Evolutionary conservation across 2,888 invertebrate species (phyloP), one percentile per base, ranked within the genome.

Genomic region (Phaonia tiefii): DNA sequence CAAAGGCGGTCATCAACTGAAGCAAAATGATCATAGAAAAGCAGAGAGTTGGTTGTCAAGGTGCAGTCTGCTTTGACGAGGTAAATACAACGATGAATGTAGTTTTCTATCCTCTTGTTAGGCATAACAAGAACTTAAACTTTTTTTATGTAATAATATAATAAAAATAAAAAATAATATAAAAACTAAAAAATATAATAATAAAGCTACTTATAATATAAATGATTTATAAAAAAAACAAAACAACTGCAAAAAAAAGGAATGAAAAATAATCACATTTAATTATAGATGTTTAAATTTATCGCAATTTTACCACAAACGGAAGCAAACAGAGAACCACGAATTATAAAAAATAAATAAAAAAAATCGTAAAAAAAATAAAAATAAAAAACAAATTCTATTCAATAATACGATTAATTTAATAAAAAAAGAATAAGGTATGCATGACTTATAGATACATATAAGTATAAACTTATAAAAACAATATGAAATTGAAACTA

Each of bases 31-130:
- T 90, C 95, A 94, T 88, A 94, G 93, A 91, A 96, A 96, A 92
- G 94, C 96, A 83, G 93, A 95, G 85, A 95, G 95, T 90, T 97
- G 97, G 96, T 92, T 96, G 89, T 94, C 96, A 72, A 94, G 96
- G 91, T 97, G 97, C 93, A 93, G 94, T 91, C 91, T 97, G 92
- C 96, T 97, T 93, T 97, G 96, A 97, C 96, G 94, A 89, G 90
- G 90, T 88, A 88, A 87, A 84, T 85, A 85, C 84, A 69, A 83
- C 80, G 83, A 77, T 60, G 83, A 85, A 83, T 89, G 87, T 89
- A 89, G 86, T 88, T 87, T 86, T 87, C 87, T 88, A 87, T 88
- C 87, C 87, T 87, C 88, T 85, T 89, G 87, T 89, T 88, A 87
- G 86, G 83, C 49, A 63, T 80, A 84, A 84, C 86, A 83, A 82